Evolutionary conservation across 2,797 vertebrate genomes (phyloP).

Genomic region (Smutsia temminckii): DNA sequence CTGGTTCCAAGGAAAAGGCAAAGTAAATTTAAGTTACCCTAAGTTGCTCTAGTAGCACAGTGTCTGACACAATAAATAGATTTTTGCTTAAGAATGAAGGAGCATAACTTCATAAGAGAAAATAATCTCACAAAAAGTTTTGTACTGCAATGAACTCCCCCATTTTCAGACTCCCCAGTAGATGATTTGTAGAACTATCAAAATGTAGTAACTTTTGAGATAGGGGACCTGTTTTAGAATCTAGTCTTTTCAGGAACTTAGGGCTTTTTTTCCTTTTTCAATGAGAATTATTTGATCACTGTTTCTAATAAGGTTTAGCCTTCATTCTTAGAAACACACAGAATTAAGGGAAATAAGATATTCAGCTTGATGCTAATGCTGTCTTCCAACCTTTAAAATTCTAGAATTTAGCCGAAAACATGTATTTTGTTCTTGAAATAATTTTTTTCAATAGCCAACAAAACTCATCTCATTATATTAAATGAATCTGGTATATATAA

Average conservation of each 20-base stretch:
- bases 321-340: slow-evolving; percentile 65
- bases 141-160: background rate
- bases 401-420: slow-evolving; percentile 37
- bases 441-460: slow-evolving; percentile 53
- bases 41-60: background rate
- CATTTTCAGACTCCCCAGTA: background rate
- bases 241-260: slow-evolving; percentile 48
- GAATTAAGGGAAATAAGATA: slow-evolving; percentile 57
- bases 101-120: background rate
- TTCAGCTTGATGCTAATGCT: slow-evolving; percentile 28
- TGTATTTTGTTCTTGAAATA: background rate
- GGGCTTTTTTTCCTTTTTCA: slow-evolving; percentile 56
- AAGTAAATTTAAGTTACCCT: background rate
- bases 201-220: slow-evolving; percentile 21
- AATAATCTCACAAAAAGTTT: background rate
- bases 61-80: background rate
- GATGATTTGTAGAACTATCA: background rate
- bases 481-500: background rate
- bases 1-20: background rate
- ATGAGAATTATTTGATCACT: slow-evolving; percentile 54
- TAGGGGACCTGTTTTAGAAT: slow-evolving; percentile 57
- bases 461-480: slow-evolving; percentile 26
- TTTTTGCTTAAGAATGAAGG: slow-evolving; percentile 7
- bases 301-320: slow-evolving; percentile 66
- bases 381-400: slow-evolving; percentile 38